Evolutionary conservation across 2,888 invertebrate genomes (phyloP), one percentile per base, ranked within the genome.

Genomic region (Amiota minor): DNA sequence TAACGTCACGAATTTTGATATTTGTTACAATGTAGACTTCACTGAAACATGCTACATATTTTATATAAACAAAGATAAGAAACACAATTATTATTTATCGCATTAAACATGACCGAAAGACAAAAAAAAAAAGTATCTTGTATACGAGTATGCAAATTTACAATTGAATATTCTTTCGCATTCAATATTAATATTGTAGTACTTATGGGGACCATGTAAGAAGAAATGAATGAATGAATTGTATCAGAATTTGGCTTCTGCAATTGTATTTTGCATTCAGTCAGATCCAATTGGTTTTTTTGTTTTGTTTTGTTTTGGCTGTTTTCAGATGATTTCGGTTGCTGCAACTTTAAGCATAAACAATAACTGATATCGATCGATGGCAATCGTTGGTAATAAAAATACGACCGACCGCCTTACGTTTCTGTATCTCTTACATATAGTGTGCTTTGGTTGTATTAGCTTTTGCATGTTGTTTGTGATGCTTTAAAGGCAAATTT

Each of bases 321-420:
- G 59, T 16, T 59, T 59, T 16, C 53, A n/a, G 23, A 35, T 50
- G 20, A 14, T 20, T 68, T 20, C 53, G 50, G 18, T 49, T 65
- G 46, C 65, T 16, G 35, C 53, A 53, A 68, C 50, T 68, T 23
- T 68, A 35, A 53, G 67, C 67, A 68, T 68, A 68, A 68, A 68
- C 67, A 68, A 68, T 68, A 68, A 68, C 67, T 68, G 67, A 68
- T 68, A 68, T 68, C 23, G 67, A 68, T 68, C 67, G 67, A n/a
- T 59, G 35, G 53, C 12, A 59, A 59, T 59, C 20, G 59, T 59
- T 20, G 20, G 59, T 20, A 56, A 16, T 18, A 59, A 20, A n/a
- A 59, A 59, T 35, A 35, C 35, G 35, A 35, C 35, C 35, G 35
- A 35, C 35, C 35, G 35, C 35, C 35, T 35, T 35, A 35, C 6